These are phyloP conservation scores for Folsomia candida DNA, from an alignment of 2,888 invertebrate genomes.

Conservation along the genomic window DNA sequence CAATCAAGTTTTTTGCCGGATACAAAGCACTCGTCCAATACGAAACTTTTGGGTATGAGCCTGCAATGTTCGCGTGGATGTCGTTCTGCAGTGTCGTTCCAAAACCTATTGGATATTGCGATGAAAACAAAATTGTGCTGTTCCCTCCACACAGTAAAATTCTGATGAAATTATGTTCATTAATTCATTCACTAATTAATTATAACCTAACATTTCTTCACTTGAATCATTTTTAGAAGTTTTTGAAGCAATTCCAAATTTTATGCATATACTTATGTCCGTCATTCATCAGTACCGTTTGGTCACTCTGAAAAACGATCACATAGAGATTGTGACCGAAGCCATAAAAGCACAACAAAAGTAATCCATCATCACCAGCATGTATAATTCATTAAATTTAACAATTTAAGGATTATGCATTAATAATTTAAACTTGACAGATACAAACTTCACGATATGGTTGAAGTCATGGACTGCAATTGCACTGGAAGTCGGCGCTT, in stretches of 20 bases:
- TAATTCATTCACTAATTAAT: too few relatives aligned
- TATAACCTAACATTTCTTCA: too few relatives aligned
- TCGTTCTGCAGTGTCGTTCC: conserved; percentile 36
- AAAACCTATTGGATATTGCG: conserved; percentile 34
- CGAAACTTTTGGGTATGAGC: conserved; percentile 24
- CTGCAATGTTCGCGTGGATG: conserved; percentile 25
- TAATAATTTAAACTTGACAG: neutral
- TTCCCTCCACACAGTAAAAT: conserved; percentile 11
- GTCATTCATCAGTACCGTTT: neutral
- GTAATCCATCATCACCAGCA: neutral
- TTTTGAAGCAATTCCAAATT: neutral
- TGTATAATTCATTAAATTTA: conserved; percentile 11
- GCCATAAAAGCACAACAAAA: neutral
- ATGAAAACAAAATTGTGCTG: conserved; percentile 14
- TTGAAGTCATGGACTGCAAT: conserved; percentile 28
- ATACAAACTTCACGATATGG: neutral
- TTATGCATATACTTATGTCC: neutral
- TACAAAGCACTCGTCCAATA: conserved; percentile 38
- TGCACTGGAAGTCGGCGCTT: conserved; percentile 10
- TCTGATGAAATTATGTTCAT: neutral
- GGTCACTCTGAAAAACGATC: neutral
- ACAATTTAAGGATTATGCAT: neutral
- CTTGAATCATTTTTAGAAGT: too few relatives aligned
- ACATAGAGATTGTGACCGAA: neutral
- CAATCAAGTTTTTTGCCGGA: conserved; percentile 38